Evolutionary conservation across 2,888 invertebrate genomes (phyloP).

Genomic region (Synergus gifuensis): DNA sequence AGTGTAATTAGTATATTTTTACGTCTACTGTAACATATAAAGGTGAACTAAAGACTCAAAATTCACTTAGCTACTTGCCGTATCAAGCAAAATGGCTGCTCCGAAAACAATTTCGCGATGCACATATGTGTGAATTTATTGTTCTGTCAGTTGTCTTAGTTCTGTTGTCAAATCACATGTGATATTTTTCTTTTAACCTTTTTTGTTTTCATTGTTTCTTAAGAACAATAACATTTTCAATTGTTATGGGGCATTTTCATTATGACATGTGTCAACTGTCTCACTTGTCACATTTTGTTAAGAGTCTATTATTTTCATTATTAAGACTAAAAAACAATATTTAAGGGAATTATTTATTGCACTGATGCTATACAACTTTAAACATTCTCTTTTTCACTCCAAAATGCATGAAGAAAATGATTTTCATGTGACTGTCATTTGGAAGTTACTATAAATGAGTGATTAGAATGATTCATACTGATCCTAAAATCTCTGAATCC

Average conservation of each 20-base stretch:
- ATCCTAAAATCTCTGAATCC: not conserved
- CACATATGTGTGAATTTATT: constrained; percentile 59
- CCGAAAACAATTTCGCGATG: constrained; percentile 65
- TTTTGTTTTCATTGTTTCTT: constrained; percentile 18
- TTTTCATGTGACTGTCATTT: constrained; percentile 15
- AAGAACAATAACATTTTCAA: not conserved
- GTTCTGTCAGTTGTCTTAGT: constrained; percentile 34
- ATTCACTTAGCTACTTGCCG: constrained; percentile 57
- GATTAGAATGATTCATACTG: constrained; percentile 31
- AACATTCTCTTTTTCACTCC: not conserved
- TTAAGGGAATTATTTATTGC: not conserved
- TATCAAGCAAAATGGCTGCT: constrained; percentile 73
- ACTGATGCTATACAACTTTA: not conserved
- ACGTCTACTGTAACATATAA: constrained; percentile 21
- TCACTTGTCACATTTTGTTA: constrained; percentile 28
- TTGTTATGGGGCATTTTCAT: not conserved
- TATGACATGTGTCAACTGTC: constrained; percentile 29
- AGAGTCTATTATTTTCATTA: constrained; percentile 1
- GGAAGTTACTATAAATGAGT: not conserved
- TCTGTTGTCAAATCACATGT: constrained; percentile 32
- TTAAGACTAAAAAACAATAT: not conserved
- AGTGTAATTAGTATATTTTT: constrained; percentile 21
- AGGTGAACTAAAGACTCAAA: constrained; percentile 41
- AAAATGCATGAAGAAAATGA: not conserved
- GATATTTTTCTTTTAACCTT: constrained; percentile 34